phyloP scores from a whole-genome alignment of 1,140 invertebrate genomes.

The Penaeus vannamei region DNA sequence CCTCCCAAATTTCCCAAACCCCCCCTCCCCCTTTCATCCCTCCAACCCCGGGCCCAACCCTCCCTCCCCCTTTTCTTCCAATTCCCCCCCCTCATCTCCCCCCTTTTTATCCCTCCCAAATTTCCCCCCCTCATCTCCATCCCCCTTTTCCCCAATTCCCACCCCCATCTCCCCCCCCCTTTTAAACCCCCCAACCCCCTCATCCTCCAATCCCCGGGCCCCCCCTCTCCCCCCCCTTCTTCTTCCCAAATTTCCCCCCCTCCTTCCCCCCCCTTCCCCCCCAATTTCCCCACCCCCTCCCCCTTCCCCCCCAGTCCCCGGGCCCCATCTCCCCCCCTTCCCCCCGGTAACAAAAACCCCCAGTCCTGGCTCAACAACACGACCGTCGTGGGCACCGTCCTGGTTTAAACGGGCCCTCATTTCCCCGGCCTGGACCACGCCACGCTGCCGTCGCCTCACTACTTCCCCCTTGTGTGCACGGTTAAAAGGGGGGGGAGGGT shows the following conservation, averaged over 20 bases:
- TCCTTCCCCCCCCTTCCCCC: not conserved
- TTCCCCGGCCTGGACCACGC: slow-evolving; percentile 90
- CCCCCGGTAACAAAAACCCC: slow-evolving; percentile 92
- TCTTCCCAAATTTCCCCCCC: not conserved
- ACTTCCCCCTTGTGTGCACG: slow-evolving; percentile 87
- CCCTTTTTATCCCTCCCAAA: too few species aligned
- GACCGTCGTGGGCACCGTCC: slow-evolving; percentile 96
- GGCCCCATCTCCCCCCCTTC: slow-evolving; percentile 23
- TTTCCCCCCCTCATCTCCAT: too few species aligned
- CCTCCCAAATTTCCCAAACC: too few species aligned
- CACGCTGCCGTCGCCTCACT: slow-evolving; percentile 77
- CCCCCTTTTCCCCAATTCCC: too few species aligned
- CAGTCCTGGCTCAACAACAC: slow-evolving; percentile 97
- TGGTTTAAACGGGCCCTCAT: slow-evolving; percentile 97
- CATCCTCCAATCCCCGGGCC: not conserved
- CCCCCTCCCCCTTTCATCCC: too few species aligned
- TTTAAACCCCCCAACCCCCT: too few species aligned
- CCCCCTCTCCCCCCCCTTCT: not conserved
- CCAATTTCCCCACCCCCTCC: slow-evolving; percentile 30
- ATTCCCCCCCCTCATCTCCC: too few species aligned
- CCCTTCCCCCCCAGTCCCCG: not conserved
- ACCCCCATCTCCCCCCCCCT: too few species aligned
- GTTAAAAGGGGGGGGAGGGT: too few species aligned
- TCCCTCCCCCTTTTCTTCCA: too few species aligned
- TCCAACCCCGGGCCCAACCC: too few species aligned